Percentiles rank a stretch among this genome's conserved stretches.
These are phyloP conservation scores for Drymodes brunneopygia DNA, from an alignment of 2,113 vertebrate genomes.

Conservation along the genomic window DNA sequence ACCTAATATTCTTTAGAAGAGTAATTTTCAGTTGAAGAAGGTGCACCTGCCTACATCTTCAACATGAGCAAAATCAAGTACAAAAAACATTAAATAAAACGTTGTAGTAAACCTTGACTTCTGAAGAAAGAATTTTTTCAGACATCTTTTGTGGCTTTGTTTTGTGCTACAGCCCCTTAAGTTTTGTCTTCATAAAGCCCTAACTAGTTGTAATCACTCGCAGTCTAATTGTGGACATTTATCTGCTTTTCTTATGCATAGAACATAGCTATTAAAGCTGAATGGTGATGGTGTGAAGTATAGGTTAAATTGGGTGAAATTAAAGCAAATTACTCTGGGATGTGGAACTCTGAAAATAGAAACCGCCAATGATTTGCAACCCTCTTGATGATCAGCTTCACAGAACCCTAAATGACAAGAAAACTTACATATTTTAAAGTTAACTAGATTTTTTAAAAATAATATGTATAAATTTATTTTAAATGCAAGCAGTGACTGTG, in stretches of 20 bases:
- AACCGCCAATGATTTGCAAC: slow-evolving; percentile 88
- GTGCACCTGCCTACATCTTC: slow-evolving; percentile 85
- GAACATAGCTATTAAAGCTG: slow-evolving; percentile 89
- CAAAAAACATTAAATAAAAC: slow-evolving; percentile 71
- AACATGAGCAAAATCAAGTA: slow-evolving; percentile 79
- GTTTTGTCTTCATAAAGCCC: slow-evolving; percentile 85
- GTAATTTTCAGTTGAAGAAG: slow-evolving; percentile 73
- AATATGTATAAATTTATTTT: slow-evolving; percentile 79
- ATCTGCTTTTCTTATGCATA: slow-evolving; percentile 87
- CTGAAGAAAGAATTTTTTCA: slow-evolving; percentile 76
- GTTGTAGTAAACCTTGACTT: slow-evolving; percentile 71
- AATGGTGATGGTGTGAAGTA: slow-evolving; percentile 91
- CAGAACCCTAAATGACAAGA: slow-evolving; percentile 82
- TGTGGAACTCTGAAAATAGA: slow-evolving; percentile 87
- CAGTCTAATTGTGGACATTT: slow-evolving; percentile 97
- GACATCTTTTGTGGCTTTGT: slow-evolving; percentile 84
- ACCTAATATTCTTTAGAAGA: slow-evolving; percentile 67
- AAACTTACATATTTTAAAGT: slow-evolving; percentile 86
- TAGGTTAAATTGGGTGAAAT: slow-evolving; percentile 98
- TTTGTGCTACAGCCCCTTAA: slow-evolving; percentile 82
- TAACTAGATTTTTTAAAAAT: slow-evolving; percentile 79
- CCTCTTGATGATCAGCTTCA: slow-evolving; percentile 87
- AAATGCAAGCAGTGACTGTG: slow-evolving; percentile 69
- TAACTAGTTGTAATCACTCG: slow-evolving; percentile 87
- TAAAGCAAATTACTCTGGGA: slow-evolving; percentile 96